A percentile compares a stretch with the other conserved stretches of the same genome.
Evolutionary conservation across 2,797 vertebrate genomes (phyloP).

Genomic region (Anguilla marmorata): DNA sequence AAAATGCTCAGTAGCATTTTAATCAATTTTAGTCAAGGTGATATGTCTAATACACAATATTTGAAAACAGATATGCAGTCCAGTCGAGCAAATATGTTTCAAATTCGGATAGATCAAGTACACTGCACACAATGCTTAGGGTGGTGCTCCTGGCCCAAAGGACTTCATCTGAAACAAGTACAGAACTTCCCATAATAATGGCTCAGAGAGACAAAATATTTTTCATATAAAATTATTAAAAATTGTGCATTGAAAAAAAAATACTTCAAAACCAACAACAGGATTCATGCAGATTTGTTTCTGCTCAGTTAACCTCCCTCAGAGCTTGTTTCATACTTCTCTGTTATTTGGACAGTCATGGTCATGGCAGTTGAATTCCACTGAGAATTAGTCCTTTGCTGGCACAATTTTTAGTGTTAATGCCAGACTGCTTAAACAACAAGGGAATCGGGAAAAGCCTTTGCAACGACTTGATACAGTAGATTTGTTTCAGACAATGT

Average conservation of each 20-base stretch:
- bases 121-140: neutral
- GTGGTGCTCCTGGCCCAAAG: neutral
- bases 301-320: slow-evolving; percentile 14
- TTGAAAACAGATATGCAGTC: neutral
- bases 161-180: neutral
- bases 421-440: slow-evolving; percentile 29
- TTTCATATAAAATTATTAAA: neutral
- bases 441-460: neutral
- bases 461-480: neutral
- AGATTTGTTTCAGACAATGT: neutral
- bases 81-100: neutral
- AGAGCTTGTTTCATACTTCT: neutral
- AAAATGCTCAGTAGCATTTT: neutral
- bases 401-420: slow-evolving; percentile 35
- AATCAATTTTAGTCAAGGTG: neutral
- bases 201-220: neutral
- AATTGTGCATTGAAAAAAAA: neutral
- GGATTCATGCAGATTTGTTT: neutral
- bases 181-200: neutral
- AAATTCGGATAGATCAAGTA: neutral
- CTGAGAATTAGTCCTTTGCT: slow-evolving; percentile 28
- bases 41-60: neutral
- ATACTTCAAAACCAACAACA: neutral
- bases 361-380: slow-evolving; percentile 19
- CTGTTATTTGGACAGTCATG: neutral